Base-by-base conservation (phyloP, 2,888 invertebrate genomes). In the Junonia oenone region DNA sequence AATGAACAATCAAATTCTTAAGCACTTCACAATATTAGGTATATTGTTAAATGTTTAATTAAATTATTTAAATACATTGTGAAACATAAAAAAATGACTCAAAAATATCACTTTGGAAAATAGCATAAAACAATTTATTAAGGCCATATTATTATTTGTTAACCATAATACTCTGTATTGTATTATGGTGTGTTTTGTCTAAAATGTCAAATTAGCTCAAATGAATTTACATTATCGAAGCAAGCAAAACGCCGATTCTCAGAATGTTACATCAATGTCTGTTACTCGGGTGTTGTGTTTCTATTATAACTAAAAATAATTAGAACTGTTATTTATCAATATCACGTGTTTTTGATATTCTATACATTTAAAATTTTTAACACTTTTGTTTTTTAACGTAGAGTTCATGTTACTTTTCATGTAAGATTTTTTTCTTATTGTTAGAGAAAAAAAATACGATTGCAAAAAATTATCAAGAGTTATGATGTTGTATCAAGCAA, bases 261-360 rank as follows among this genome's bases (percentile, higher is more conserved):
- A 77, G 86, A 86, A 85, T 77, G 69, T 80, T 81, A 75, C 78
- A 67, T 67, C 63, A 68, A 69, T 64, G 56, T 64, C 63, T 79
- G 79, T 72, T 79, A 72, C 72, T 61, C 58, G 45, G 83, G 83
- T 85, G 82, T 83, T 75, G 68, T 68, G 72, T 86, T 84, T 78
- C 83, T 58, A 56, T 56, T 52, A 55, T 73, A 75, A 64, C 71
- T 73, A 78, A 71, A 64, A 51, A 40, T 46, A 40, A 38, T 45
- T 31, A 33, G 22, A 26, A 53, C 9, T 2, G 15, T 19, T 43
- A 15, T 47, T 40, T 40, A 1, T 22, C 14, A 38, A 33, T 22
- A 8, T 4, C 14, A 33, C 2, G n/a, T 3, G 31, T 13, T 33
- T 19, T 6, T 40, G 4, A 19, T 19, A 17, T 40, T 11, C 11